phyloP scores from a whole-genome alignment of 1,140 invertebrate genomes.

The Atopsyche davidsoni region DNA sequence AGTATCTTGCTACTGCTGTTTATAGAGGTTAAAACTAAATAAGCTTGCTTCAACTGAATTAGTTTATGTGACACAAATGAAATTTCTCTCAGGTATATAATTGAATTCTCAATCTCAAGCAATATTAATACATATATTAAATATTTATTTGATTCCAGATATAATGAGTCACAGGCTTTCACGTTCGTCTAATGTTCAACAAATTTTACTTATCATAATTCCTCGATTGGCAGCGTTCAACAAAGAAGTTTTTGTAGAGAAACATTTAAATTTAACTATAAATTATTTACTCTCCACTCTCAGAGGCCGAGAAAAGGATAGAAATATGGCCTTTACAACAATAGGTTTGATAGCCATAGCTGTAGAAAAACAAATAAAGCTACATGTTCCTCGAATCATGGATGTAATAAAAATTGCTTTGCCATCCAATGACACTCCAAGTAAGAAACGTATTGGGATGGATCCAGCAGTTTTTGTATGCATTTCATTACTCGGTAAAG shows the following conservation, averaged over 20 bases:
- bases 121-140: slow-evolving; percentile 25
- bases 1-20: no score
- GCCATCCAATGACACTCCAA: slow-evolving; percentile 69
- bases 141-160: slow-evolving; percentile 44
- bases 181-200: slow-evolving; percentile 78
- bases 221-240: slow-evolving; percentile 94
- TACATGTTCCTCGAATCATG: slow-evolving; percentile 79
- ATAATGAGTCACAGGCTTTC: slow-evolving; percentile 72
- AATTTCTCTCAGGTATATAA: neutral
- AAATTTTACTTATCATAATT: slow-evolving; percentile 79
- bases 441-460: slow-evolving; percentile 63
- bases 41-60: no score
- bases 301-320: slow-evolving; percentile 74
- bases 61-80: no score
- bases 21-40: no score
- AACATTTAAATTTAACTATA: slow-evolving; percentile 74
- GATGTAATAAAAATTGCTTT: slow-evolving; percentile 75
- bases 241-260: slow-evolving; percentile 69
- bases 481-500: slow-evolving; percentile 86
- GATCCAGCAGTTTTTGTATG: slow-evolving; percentile 93
- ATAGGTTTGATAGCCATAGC: slow-evolving; percentile 88
- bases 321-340: slow-evolving; percentile 79
- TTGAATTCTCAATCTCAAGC: neutral
- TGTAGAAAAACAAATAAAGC: slow-evolving; percentile 75
- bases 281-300: slow-evolving; percentile 70